These are phyloP conservation scores for Sapayoa aenigma DNA, from an alignment of 2,113 vertebrate species.

Conservation along the genomic window DNA sequence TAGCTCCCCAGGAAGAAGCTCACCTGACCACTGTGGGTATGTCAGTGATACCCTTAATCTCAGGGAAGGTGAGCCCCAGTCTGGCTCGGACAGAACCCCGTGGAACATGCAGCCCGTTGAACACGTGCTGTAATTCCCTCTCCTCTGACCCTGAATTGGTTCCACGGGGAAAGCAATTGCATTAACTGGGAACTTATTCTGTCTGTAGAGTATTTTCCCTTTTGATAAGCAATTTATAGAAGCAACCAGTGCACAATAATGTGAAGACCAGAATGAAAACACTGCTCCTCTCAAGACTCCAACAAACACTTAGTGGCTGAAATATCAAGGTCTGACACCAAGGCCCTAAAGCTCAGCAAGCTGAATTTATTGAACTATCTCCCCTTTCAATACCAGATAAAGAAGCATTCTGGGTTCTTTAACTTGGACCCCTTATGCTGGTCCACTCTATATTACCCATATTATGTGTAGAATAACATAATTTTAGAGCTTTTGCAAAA, in stretches of 20 bases:
- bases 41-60: not conserved
- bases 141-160: not conserved
- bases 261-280: not conserved
- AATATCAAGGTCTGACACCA: not conserved
- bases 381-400: not conserved
- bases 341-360: not conserved
- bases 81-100: not conserved
- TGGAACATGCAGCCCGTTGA: not conserved
- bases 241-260: not conserved
- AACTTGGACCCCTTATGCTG: not conserved
- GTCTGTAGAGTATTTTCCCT: not conserved
- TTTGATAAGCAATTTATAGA: not conserved
- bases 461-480: not conserved
- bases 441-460: too few relatives aligned
- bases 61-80: not conserved
- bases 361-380: not conserved
- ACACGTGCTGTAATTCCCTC: accelerated
- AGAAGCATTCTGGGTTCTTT: not conserved
- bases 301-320: not conserved
- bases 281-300: not conserved
- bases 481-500: not conserved
- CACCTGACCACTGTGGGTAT: accelerated
- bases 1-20: not conserved
- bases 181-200: not conserved
- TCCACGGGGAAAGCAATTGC: not conserved